Evolutionary conservation across 2,113 vertebrate genomes (phyloP), one percentile per base, ranked within the genome.

Genomic region (Perca fluviatilis): DNA sequence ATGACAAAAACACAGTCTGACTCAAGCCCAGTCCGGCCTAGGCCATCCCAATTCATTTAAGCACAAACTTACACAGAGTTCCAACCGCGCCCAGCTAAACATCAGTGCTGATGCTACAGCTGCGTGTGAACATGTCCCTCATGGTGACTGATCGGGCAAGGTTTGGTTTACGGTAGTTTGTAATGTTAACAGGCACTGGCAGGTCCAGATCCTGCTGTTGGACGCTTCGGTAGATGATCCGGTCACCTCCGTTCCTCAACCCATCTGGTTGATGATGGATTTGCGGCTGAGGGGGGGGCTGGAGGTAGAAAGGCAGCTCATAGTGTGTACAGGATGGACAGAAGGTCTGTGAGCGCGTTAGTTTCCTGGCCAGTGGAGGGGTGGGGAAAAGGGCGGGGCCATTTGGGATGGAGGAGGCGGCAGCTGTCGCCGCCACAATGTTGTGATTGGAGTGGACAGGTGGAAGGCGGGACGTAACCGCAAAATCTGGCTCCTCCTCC

Each of bases 401-500:
- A 90, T 99, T 98, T 83, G 96, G 93, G 63, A 92, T 95, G 82
- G 93, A 90, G 56, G 94, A 93, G 33, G 91, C 87, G 49, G 94
- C 92, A 61, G 94, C 93, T 0, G 95, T 83, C 2, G 95, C 94
- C 88, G 98, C 93, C 88, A 97, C 96, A 78, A 99, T 96, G 94
- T 95, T 97, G 93, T 97, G 96, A 90, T 96, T 96, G 93, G 96
- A 96, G 94, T 97, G 97, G 46, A 97, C 96, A 0, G 98, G 97
- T 0, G 98, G 98, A 83, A 99, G 94, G 89, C 95, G 96, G 0
- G 98, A 94, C 19, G 97, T 98, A 46, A 97, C 96, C 0, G 96
- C 97, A 54, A 99, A 99, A 95, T 99, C 98, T 0, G 98, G 98
- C 95, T 99, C 98, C 95, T 99, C 98, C 94, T 98, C 98, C 75